Conservation (phyloP, 2,113 vertebrate species). For the Ophiodon elongatus region DNA sequence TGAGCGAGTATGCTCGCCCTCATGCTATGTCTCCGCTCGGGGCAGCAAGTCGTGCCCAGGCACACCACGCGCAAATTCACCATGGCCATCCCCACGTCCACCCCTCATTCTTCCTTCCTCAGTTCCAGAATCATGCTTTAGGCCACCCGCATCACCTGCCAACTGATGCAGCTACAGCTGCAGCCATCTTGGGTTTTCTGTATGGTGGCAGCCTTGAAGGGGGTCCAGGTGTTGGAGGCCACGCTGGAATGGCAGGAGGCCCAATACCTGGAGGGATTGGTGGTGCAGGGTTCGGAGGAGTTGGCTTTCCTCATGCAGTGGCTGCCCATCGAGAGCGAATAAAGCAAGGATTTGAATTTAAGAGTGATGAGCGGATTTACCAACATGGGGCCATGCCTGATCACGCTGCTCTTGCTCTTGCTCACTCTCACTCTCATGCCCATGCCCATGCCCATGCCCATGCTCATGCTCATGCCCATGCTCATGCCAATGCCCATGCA, state of each 20-base stretch:
- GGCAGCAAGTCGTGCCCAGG: conserved; percentile 75
- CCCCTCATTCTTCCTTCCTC: conserved; percentile 86
- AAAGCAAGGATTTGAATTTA: conserved; percentile 94
- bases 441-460: conserved; percentile 65
- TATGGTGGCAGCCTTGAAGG: conserved; percentile 85
- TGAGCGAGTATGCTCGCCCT: conserved; percentile 98
- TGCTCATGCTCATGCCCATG: conserved; percentile 76
- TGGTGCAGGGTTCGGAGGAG: conserved; percentile 80
- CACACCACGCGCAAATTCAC: conserved; percentile 83
- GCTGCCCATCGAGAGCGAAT: conserved; percentile 92
- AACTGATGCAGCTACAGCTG: conserved; percentile 85
- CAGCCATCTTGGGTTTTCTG: conserved; percentile 86
- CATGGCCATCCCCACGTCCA: conserved; percentile 85
- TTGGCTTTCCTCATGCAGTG: conserved; percentile 83
- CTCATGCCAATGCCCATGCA: conserved; percentile 63
- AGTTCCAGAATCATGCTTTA: conserved; percentile 85
- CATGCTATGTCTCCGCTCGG: conserved; percentile 95
- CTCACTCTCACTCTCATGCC: conserved; percentile 80
- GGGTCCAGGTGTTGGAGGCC: conserved; percentile 76
- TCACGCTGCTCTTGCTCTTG: conserved; percentile 79
- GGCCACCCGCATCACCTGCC: conserved; percentile 84
- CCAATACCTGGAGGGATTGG: conserved; percentile 83
- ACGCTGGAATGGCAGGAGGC: conserved; percentile 83
- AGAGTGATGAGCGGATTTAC: conserved; percentile 85
- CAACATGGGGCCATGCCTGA: conserved; percentile 77